Base-by-base conservation (phyloP, 2,888 invertebrate genomes). In the Polia nebulosa region DNA sequence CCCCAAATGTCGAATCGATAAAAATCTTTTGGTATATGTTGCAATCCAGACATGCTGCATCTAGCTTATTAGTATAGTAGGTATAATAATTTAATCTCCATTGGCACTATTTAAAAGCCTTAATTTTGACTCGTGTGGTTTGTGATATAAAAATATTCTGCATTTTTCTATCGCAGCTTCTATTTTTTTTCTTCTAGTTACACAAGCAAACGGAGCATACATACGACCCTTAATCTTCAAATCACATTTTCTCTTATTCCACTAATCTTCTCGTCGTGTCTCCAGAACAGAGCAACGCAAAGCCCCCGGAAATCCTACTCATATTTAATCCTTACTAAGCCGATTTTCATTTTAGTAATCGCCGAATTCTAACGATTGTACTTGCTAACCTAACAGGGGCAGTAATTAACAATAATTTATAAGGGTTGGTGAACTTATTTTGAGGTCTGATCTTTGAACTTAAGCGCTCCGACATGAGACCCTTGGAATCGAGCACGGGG, bases 321-420 rank as follows among this genome's bases (percentile, higher is more conserved):
- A 88, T 89, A 89, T 88, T 90, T 89, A 91, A 90, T 88, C 87
- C 88, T 87, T 81, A 85, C 84, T 87, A 89, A 90, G 88, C 89
- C 87, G 88, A 89, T 90, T 89, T 90, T 90, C 89, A 91, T 91
- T 89, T 88, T 78, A 84, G 87, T 91, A 88, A 91, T 90, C 89
- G 85, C 73, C 72, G 64, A 87, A 87, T 88, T 87, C 80, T 73
- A 84, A 84, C 85, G 81, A 87, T 88, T 87, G 87, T 85, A 84
- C 84, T 83, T 72, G 44, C 79, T 84, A 78, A 82, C 83, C 85
- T 82, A 81, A 85, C 85, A 84, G 85, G 83, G 80, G 77, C 78
- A 85, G 82, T 86, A 85, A 90, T 90, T 89, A 88, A 87, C 86
- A 79, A 85, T 88, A 87, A 89, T 88, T 87, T 85, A 87, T 78